Conservation (phyloP, 2,888 invertebrate species). For the Nomada hirtipes region DNA sequence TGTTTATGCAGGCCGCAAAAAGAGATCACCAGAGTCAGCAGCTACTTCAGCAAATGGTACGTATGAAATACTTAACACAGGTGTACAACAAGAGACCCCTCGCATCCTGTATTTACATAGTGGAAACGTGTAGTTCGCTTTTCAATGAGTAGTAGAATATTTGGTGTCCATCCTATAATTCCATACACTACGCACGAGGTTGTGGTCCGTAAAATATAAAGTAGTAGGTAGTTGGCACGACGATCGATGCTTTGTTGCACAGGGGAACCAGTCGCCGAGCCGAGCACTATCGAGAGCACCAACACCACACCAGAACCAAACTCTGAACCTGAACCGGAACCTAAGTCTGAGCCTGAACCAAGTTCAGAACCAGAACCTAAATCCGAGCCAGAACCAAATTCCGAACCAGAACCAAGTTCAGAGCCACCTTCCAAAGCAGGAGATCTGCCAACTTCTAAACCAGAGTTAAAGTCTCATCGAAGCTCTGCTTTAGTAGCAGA, state of each 20-base stretch:
- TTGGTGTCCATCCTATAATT: slow-evolving; percentile 53
- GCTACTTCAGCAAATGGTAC: slow-evolving; percentile 49
- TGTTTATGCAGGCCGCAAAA: slow-evolving; percentile 78
- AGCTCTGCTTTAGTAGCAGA: slow-evolving; percentile 81
- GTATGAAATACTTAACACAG: slow-evolving; percentile 32
- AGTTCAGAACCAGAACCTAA: slow-evolving; percentile 71
- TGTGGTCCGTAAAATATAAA: slow-evolving; percentile 72
- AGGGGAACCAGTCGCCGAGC: slow-evolving; percentile 81
- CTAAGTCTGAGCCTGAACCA: slow-evolving; percentile 84
- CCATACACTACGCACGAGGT: slow-evolving; percentile 76
- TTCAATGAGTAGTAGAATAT: slow-evolving; percentile 51
- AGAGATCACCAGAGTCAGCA: slow-evolving; percentile 72
- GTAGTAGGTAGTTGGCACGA: slow-evolving; percentile 78
- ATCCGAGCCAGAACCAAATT: slow-evolving; percentile 78
- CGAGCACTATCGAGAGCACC: slow-evolving; percentile 80
- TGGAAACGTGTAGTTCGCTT: slow-evolving; percentile 61
- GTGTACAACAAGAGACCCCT: slow-evolving; percentile 17
- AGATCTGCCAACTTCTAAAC: no score
- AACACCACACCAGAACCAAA: slow-evolving; percentile 79
- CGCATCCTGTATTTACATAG: slow-evolving; percentile 57
- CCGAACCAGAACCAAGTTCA: slow-evolving; percentile 82
- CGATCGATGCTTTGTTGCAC: slow-evolving; percentile 83
- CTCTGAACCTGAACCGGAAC: slow-evolving; percentile 76
- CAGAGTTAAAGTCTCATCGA: slow-evolving; percentile 77
- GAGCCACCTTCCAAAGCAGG: no score